Conservation (phyloP, 2,113 vertebrate species). For the Chaetops frenatus region DNA sequence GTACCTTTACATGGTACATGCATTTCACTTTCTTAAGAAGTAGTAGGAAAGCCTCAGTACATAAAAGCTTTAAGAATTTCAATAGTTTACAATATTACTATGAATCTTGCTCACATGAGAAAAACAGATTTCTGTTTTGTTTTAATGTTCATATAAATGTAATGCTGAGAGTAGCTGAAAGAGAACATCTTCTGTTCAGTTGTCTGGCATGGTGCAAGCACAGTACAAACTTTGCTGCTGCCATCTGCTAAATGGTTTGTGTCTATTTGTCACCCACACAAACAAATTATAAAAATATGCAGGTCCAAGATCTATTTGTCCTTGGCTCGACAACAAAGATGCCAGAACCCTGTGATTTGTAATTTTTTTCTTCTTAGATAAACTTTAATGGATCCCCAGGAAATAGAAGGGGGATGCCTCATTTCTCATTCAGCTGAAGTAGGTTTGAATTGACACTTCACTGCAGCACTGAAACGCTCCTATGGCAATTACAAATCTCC, state of each 20-base stretch:
- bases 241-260: neutral
- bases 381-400: neutral
- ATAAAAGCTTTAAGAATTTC: neutral
- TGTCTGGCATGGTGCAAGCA: neutral
- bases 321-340: neutral
- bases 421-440: neutral
- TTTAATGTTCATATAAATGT: neutral
- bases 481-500: neutral
- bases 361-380: neutral
- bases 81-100: neutral
- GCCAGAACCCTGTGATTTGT: neutral
- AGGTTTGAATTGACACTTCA: neutral
- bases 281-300: neutral
- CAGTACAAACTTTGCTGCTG: neutral
- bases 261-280: neutral
- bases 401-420: neutral
- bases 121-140: neutral
- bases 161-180: neutral
- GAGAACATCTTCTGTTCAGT: neutral
- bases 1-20: neutral
- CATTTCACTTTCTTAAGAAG: neutral
- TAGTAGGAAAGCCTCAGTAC: neutral
- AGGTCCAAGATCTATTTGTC: neutral
- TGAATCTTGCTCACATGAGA: neutral
- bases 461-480: rapidly evolving